These are phyloP conservation scores for Misgurnus anguillicaudatus DNA, from an alignment of 2,113 vertebrate genomes.

Conservation along the genomic window DNA sequence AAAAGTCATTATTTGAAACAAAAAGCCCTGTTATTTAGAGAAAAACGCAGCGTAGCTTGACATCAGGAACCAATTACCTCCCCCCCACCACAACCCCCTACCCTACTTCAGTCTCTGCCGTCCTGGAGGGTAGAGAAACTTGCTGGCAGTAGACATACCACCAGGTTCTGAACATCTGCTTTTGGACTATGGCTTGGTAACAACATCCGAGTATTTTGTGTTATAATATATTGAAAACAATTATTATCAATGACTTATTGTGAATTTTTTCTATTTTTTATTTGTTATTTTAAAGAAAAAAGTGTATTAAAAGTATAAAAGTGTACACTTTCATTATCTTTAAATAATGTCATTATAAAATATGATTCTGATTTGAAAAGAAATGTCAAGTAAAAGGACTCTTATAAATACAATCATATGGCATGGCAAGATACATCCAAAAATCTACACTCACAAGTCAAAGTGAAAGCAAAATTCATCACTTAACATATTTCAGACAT, in stretches of 20 bases:
- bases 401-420: no score
- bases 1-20: slow-evolving; percentile 73
- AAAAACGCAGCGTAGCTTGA: slow-evolving; percentile 67
- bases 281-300: no score
- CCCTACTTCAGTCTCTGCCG: slow-evolving; percentile 35
- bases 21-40: slow-evolving; percentile 70
- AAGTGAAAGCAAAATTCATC: no score
- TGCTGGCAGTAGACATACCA: slow-evolving; percentile 36
- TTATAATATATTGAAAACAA: background rate
- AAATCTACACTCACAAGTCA: no score
- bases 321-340: no score
- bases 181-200: slow-evolving; percentile 18
- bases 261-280: no score
- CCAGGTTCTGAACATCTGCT: slow-evolving; percentile 5
- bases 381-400: no score
- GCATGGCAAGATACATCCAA: no score
- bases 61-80: slow-evolving; percentile 79
- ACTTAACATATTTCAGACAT: no score
- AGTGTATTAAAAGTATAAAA: no score
- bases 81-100: slow-evolving; percentile 37
- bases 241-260: background rate
- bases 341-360: no score
- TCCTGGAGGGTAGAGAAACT: slow-evolving; percentile 28
- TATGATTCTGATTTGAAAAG: no score
- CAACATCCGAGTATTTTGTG: slow-evolving; percentile 2